A percentile compares a stretch with the other conserved stretches of the same genome.
These are phyloP conservation scores for Scelioninae gen. 1 DNA, from an alignment of 2,888 invertebrate genomes.

Conservation along the genomic window DNA sequence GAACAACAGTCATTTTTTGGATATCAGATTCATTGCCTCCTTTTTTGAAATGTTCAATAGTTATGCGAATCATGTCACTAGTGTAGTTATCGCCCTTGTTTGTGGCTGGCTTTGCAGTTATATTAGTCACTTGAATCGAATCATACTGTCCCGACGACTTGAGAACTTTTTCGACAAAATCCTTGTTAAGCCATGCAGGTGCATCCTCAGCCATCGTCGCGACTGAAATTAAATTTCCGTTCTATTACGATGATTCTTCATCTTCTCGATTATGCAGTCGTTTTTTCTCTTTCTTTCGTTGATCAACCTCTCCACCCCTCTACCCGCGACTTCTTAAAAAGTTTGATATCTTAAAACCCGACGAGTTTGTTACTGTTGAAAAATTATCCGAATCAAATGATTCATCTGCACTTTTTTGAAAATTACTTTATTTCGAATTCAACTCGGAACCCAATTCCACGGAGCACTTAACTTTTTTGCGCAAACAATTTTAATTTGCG, in stretches of 20 bases:
- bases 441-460: background rate
- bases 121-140: slow-evolving; percentile 75
- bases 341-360: slow-evolving; percentile 1
- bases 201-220: slow-evolving; percentile 72
- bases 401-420: slow-evolving; percentile 15
- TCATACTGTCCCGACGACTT: slow-evolving; percentile 75
- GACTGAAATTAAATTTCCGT: slow-evolving; percentile 55
- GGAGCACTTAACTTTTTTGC: background rate
- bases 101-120: slow-evolving; percentile 78
- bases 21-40: slow-evolving; percentile 62
- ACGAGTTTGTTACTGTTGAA: slow-evolving; percentile 9
- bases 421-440: slow-evolving; percentile 3
- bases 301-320: too few relatives aligned
- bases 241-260: slow-evolving; percentile 33
- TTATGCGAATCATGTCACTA: slow-evolving; percentile 80
- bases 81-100: slow-evolving; percentile 82
- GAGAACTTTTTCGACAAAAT: slow-evolving; percentile 77
- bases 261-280: slow-evolving; percentile 20
- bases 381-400: slow-evolving; percentile 7
- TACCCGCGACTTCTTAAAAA: background rate
- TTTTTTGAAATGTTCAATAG: slow-evolving; percentile 71
- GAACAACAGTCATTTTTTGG: slow-evolving; percentile 76
- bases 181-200: slow-evolving; percentile 77
- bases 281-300: slow-evolving; percentile 18
- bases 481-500: slow-evolving; percentile 1